Evolutionary conservation across 2,888 invertebrate species (phyloP), one percentile per base, ranked within the genome.

Genomic region (Macrosoma leucophasiata): DNA sequence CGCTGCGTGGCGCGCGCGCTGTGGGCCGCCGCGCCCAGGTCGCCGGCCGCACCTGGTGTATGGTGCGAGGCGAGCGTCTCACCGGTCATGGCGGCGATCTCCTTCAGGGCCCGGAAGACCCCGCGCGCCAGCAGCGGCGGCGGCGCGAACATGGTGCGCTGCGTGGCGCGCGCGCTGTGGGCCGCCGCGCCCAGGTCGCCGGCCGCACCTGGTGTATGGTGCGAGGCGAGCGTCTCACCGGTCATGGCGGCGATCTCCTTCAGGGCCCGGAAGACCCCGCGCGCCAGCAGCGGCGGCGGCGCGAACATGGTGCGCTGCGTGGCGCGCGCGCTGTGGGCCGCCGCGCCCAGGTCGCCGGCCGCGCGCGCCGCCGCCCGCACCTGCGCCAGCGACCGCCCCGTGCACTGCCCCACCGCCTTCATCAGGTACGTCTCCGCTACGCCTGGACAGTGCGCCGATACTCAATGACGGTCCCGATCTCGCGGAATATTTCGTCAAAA

Each of bases 401-500:
- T 96, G 39, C 94, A 91, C 62, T 92, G 91, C 0, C 95, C 95
- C 27, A 98, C 91, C 0, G 97, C 96, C 84, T 97, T 97, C 91
- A 97, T 94, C 29, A 99, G 82, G 46, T 93, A 92, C 0, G 92
- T 93, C 61, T 99, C 98, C 0, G 98, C 98, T 29, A 97, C 90
- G n/a, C 98, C 98, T 57, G 95, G n/a, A n/a, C n/a, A n/a, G n/a
- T n/a, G n/a, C n/a, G n/a, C n/a, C n/a, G n/a, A n/a, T n/a, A n/a
- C n/a, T n/a, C n/a, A n/a, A n/a, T n/a, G n/a, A n/a, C n/a, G n/a
- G n/a, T n/a, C n/a, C n/a, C n/a, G n/a, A n/a, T n/a, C n/a, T n/a
- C n/a, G n/a, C n/a, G n/a, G n/a, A n/a, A n/a, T n/a, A n/a, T n/a
- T n/a, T n/a, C n/a, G n/a, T n/a, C n/a, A n/a, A n/a, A n/a, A n/a